Conservation (phyloP, 2,888 invertebrate species). For the Volucella inflata region DNA sequence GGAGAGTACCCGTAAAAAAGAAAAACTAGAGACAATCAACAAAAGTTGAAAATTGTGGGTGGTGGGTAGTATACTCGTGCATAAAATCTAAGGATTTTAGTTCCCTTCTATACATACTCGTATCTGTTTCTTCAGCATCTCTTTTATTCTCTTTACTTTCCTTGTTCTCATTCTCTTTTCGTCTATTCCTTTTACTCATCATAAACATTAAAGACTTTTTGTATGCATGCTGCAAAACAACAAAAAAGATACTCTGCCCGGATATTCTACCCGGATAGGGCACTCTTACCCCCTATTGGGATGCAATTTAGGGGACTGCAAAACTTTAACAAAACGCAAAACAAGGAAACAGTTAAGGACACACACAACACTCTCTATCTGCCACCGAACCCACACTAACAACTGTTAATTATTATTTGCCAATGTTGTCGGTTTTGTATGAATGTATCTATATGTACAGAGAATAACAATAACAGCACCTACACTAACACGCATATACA, state of each 20-base stretch:
- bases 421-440: constrained; percentile 7
- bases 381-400: constrained; percentile 19
- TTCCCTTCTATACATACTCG: background rate
- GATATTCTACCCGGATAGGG: background rate
- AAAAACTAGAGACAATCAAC: constrained; percentile 25
- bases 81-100: constrained; percentile 12
- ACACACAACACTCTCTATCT: background rate
- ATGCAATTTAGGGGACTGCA: constrained; percentile 20
- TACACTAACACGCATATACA: constrained; percentile 19
- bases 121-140: background rate
- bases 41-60: constrained; percentile 28
- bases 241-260: constrained; percentile 28
- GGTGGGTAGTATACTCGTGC: background rate
- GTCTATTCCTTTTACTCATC: background rate
- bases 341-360: constrained; percentile 19
- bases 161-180: background rate
- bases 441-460: background rate
- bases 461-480: constrained; percentile 42
- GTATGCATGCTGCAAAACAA: background rate
- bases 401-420: constrained; percentile 44
- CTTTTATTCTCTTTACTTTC: background rate
- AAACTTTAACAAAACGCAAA: constrained; percentile 41
- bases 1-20: background rate
- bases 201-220: constrained; percentile 17
- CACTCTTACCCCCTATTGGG: background rate